phyloP scores from a whole-genome alignment of 2,797 vertebrate genomes.

The Morelia viridis region DNA sequence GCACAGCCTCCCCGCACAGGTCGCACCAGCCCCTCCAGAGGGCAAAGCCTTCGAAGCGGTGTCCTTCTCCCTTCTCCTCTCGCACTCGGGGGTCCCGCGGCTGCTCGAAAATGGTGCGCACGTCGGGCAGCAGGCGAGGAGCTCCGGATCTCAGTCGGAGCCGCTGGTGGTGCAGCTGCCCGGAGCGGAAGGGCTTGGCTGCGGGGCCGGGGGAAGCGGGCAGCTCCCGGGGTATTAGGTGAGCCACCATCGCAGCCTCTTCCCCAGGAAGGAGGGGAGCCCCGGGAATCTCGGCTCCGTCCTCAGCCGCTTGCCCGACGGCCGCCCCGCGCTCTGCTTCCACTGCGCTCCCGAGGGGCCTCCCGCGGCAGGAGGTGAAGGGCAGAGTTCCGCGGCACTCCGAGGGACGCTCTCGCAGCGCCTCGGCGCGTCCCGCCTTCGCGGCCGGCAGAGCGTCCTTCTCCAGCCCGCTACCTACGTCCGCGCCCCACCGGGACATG shows the following conservation, averaged over 20 bases:
- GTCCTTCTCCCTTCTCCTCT: conserved; percentile 81
- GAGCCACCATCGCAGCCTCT: not conserved
- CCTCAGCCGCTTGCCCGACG: not conserved
- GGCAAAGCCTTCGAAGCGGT: conserved; percentile 74
- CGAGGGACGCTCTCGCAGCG: not conserved
- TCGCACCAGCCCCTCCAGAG: conserved; percentile 86
- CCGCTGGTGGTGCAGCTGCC: conserved; percentile 45
- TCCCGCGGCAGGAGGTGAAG: conserved; percentile 1
- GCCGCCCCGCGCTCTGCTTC: not conserved
- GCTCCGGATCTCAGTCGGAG: conserved; percentile 74
- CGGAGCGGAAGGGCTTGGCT: conserved; percentile 37
- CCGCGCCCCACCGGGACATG: not conserved
- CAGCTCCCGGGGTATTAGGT: no score
- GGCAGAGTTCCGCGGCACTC: conserved; percentile 17
- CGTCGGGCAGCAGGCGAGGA: conserved; percentile 79
- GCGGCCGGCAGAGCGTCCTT: not conserved
- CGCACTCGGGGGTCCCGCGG: conserved; percentile 78
- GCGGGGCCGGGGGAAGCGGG: conserved; percentile 36
- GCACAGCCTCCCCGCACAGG: conserved; percentile 81
- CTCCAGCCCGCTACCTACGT: not conserved
- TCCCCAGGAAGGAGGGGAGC: not conserved
- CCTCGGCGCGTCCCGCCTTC: not conserved
- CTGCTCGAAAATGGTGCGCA: conserved; percentile 86
- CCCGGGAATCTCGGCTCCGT: not conserved
- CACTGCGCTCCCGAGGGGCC: not conserved